Evolutionary conservation across 1,140 invertebrate genomes (phyloP).

Genomic region (Octopus sinensis): DNA sequence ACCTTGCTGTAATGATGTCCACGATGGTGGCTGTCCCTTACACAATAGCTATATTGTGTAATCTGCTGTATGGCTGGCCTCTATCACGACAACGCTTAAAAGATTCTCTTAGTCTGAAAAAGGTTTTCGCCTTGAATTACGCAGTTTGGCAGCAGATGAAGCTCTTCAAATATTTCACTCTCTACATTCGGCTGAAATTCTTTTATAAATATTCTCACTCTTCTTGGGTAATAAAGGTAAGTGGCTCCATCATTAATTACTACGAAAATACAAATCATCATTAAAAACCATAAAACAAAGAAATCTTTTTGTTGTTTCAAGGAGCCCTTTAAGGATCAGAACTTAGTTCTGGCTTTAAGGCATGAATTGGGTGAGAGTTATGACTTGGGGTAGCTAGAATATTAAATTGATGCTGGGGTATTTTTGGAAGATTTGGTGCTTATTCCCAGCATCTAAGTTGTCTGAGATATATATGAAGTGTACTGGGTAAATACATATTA

Average conservation of each 20-base stretch:
- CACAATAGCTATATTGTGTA: constrained; percentile 42
- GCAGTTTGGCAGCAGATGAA: constrained; percentile 41
- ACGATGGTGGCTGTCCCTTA: constrained; percentile 48
- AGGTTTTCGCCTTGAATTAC: constrained; percentile 51
- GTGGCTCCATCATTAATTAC: not conserved
- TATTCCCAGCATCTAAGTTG: too few relatives aligned
- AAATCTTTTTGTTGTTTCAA: too few relatives aligned
- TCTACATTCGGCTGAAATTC: constrained; percentile 44
- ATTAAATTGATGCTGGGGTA: too few relatives aligned
- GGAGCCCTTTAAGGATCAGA: too few relatives aligned
- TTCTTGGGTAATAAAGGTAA: constrained; percentile 46
- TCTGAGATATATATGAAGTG: too few relatives aligned
- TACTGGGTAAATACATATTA: too few relatives aligned
- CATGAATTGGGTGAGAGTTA: too few relatives aligned
- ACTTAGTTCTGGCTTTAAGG: too few relatives aligned
- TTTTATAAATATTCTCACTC: constrained; percentile 42
- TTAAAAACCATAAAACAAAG: too few relatives aligned
- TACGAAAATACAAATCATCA: too few relatives aligned
- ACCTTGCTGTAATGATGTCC: constrained; percentile 14
- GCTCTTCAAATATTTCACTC: constrained; percentile 36
- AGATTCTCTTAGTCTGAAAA: constrained; percentile 47
- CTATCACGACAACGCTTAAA: constrained; percentile 12
- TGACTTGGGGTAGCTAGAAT: too few relatives aligned
- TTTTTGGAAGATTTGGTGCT: too few relatives aligned
- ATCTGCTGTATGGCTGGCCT: constrained; percentile 51